Base-by-base conservation (phyloP, 64 coral and sea anemone species). In the Stylophora pistillata region DNA sequence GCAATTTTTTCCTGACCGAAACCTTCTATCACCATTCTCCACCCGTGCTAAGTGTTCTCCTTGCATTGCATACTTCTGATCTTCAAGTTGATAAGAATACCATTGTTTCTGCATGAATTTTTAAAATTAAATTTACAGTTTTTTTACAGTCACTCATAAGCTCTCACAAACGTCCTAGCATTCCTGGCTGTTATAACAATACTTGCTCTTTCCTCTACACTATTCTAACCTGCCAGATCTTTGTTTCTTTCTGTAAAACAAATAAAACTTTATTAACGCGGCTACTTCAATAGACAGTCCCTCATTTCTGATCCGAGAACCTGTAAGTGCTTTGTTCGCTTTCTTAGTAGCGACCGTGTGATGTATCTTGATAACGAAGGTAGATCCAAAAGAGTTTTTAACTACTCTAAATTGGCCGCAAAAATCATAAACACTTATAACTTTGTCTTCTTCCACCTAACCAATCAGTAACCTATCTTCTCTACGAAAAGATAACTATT, bases 201-300 rank as follows among this genome's bases (percentile, higher is more conserved):
- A 77, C 3, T 26, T 10, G 33, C 33, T 52, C 15, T 56, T 21
- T 18, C 53, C 33, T 52, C 68, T 74, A 56, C 68, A 73, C 84
- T 86, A 81, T 13, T 79, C 90, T 92, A 78, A 92, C 90, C 90
- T 92, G 82, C 58, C 33, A 92, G 53, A 62, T 31, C 23, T 30
- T 34, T 68, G 83, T 86, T 92, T 37, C 73, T 92, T 11, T 86
- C 90, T 92, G 90, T 60, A 86, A 90, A 20, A 62, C 23, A 90
- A 84, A n/a, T 65, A 31, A 79, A 16, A 79, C 9, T 12, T 69
- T 69, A n/a, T 68, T 55, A 27, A 37, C 15, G 23, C 26, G 11
- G 53, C 13, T 29, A 32, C 23, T 14, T 12, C 9, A 34, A 26
- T 7, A 58, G 23, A 58, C 29, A n/a, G 64, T 68, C 64, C 13